Conservation (phyloP, 1,140 invertebrate species). For the Spodoptera litura region DNA sequence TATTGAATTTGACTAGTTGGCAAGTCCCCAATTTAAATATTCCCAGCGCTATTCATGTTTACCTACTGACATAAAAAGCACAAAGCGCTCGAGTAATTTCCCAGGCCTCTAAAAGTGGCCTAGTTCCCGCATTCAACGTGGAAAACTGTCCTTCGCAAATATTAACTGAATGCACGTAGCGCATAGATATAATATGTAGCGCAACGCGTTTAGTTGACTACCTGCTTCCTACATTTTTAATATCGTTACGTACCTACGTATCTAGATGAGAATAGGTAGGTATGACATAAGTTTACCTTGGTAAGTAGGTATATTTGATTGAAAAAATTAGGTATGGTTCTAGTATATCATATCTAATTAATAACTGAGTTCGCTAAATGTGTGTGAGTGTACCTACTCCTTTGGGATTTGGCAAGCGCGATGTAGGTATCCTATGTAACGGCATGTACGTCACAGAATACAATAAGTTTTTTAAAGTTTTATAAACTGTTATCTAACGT, state of each 20-base stretch:
- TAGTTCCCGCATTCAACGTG: slow-evolving; percentile 36
- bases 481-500: no score
- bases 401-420: no score
- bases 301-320: no score
- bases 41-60: slow-evolving; percentile 7
- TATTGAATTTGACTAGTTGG: no score
- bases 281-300: no score
- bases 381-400: no score
- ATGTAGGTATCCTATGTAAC: no score
- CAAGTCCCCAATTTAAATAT: neutral
- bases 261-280: neutral
- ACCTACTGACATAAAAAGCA: slow-evolving; percentile 9
- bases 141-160: slow-evolving; percentile 29
- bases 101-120: slow-evolving; percentile 25
- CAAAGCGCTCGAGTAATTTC: slow-evolving; percentile 28
- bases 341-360: no score
- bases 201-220: slow-evolving; percentile 31
- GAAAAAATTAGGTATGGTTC: no score
- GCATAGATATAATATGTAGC: neutral
- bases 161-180: slow-evolving; percentile 33
- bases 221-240: slow-evolving; percentile 24
- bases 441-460: neutral
- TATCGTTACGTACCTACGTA: neutral
- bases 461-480: no score
- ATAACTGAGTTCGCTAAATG: no score